A percentile compares a stretch with the other conserved stretches of the same genome.
phyloP scores from a whole-genome alignment of 1,140 invertebrate species.

The Pentalonia nigronervosa region DNA sequence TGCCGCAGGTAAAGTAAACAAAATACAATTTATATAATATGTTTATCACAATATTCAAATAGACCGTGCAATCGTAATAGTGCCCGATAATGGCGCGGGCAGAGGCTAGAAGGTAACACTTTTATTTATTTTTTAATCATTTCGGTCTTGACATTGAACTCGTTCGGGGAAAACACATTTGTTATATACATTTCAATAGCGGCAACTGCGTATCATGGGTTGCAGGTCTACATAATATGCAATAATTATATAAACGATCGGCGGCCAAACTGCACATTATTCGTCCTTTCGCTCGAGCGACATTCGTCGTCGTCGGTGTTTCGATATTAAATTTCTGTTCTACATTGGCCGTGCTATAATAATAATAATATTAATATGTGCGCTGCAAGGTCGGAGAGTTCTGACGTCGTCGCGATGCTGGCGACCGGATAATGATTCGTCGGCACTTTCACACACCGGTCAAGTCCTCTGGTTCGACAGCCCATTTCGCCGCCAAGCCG shows the following conservation, averaged over 20 bases:
- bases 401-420: background rate
- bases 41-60: background rate
- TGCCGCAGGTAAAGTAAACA: background rate
- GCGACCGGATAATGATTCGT: background rate
- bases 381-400: slow-evolving; percentile 11
- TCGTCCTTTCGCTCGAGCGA: background rate
- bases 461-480: background rate
- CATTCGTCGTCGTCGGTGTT: background rate
- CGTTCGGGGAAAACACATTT: background rate
- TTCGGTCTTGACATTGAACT: background rate
- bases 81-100: too few species aligned
- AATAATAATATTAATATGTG: background rate
- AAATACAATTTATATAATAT: background rate
- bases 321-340: background rate
- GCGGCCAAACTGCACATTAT: background rate
- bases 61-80: background rate
- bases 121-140: background rate
- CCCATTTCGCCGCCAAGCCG: background rate
- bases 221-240: too few species aligned
- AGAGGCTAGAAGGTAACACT: background rate
- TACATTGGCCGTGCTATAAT: background rate
- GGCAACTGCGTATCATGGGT: background rate
- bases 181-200: background rate
- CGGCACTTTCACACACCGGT: background rate
- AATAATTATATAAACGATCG: background rate